A percentile compares a stretch with the other conserved stretches of the same genome.
phyloP scores from a whole-genome alignment of 2,113 vertebrate species.

The Cariama cristata region DNA sequence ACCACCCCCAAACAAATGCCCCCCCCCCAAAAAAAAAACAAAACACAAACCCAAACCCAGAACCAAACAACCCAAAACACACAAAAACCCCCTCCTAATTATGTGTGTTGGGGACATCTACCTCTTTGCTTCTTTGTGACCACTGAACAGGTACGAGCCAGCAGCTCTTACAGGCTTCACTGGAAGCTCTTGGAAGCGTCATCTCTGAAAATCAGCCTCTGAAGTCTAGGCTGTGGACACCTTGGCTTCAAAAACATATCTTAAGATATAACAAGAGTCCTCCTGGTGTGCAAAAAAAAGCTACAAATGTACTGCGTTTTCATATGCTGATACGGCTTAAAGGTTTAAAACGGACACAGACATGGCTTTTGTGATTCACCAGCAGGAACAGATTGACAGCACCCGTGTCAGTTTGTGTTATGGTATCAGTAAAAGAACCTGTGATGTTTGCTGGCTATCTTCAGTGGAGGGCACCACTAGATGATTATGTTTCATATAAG shows the following conservation, averaged over 20 bases:
- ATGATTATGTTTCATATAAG: background rate
- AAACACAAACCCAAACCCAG: background rate
- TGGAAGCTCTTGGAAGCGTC: background rate
- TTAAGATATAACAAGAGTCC: background rate
- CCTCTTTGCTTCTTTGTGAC: background rate
- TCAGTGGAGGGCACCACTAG: background rate
- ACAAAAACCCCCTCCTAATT: accelerated
- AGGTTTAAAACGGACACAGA: background rate
- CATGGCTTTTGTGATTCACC: background rate
- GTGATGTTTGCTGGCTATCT: background rate
- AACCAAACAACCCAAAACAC: background rate
- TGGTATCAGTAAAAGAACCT: background rate
- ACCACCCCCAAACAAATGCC: too few relatives aligned
- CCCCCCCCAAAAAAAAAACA: background rate
- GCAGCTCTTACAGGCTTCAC: background rate
- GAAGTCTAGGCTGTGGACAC: background rate
- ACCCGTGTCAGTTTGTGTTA: background rate
- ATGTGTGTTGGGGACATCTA: background rate
- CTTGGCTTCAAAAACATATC: background rate
- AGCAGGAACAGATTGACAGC: background rate
- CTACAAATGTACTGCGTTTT: background rate
- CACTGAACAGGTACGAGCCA: background rate
- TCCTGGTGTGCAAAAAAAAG: background rate
- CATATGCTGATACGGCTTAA: background rate
- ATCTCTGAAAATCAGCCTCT: background rate